Evolutionary conservation across 2,888 invertebrate species (phyloP).

Genomic region (Priocnemis perturbator): DNA sequence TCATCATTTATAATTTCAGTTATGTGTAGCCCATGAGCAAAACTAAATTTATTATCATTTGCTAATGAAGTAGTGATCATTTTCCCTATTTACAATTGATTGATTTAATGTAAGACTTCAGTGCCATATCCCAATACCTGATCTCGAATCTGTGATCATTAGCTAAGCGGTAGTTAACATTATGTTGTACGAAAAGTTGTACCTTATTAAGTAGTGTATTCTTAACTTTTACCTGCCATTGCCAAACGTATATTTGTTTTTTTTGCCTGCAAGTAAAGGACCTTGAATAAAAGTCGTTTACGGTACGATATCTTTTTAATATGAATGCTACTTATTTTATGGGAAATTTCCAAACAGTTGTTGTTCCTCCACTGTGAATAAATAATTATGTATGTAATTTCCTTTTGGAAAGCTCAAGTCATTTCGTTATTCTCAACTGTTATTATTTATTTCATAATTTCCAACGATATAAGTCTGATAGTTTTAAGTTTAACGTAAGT

Average conservation of each 20-base stretch:
- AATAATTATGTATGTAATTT: conserved; percentile 4
- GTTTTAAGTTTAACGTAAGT: conserved; percentile 49
- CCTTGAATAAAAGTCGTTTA: too few species aligned
- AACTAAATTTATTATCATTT: too few species aligned
- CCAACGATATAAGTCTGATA: conserved; percentile 55
- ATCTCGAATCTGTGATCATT: conserved; percentile 66
- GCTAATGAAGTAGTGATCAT: neutral
- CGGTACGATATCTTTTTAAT: conserved; percentile 8
- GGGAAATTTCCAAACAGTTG: conserved; percentile 5
- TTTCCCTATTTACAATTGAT: neutral
- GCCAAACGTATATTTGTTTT: conserved; percentile 24
- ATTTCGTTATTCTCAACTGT: conserved; percentile 15
- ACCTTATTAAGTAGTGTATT: conserved; percentile 44
- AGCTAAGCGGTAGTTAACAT: conserved; percentile 49
- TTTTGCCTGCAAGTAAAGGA: too few species aligned
- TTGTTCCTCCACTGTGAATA: conserved; percentile 4
- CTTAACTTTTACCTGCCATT: conserved; percentile 29
- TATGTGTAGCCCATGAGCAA: too few species aligned
- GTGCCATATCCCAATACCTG: conserved; percentile 62
- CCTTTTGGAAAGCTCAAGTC: conserved; percentile 14
- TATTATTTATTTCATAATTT: conserved; percentile 47
- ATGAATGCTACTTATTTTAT: conserved; percentile 2
- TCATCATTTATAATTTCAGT: too few species aligned
- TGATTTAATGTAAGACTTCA: conserved; percentile 39
- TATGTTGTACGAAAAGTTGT: conserved; percentile 55